Evolutionary conservation across 1,140 invertebrate genomes (phyloP).

Genomic region (Pinna nobilis): DNA sequence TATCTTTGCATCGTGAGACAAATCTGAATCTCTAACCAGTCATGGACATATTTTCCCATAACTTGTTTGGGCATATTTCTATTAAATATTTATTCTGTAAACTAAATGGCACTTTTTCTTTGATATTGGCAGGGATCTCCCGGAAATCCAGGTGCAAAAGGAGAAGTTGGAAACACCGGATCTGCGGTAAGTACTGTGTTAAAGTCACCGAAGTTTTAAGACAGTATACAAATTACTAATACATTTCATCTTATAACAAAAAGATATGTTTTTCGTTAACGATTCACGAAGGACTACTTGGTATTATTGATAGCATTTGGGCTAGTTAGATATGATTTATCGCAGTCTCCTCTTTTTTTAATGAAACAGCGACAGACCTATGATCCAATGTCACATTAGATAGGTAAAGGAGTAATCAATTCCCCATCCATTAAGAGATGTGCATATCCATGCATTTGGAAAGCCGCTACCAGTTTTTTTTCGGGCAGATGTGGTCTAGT

Average conservation of each 20-base stretch:
- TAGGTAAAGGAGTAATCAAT: too few species aligned
- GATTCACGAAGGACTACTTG: background rate
- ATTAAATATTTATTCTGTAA: background rate
- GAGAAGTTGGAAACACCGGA: constrained; percentile 30
- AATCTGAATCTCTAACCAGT: background rate
- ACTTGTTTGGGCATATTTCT: background rate
- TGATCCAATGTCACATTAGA: too few species aligned
- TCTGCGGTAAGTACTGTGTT: constrained; percentile 7
- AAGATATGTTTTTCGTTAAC: background rate
- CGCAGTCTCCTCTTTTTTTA: too few species aligned
- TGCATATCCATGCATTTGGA: too few species aligned
- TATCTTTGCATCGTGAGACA: background rate
- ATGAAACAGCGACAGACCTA: too few species aligned
- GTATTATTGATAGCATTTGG: background rate
- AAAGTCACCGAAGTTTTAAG: background rate
- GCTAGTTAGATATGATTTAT: too few species aligned
- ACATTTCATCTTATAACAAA: background rate
- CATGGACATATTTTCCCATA: background rate
- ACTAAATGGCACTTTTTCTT: too few species aligned
- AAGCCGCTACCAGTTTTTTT: too few species aligned
- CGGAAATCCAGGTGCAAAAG: constrained; percentile 23
- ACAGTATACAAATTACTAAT: background rate
- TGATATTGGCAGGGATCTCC: constrained; percentile 24
- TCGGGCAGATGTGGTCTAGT: too few species aligned
- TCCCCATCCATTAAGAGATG: too few species aligned